Base-by-base conservation (phyloP, 2,888 invertebrate species). In the Coenonympha arcania region DNA sequence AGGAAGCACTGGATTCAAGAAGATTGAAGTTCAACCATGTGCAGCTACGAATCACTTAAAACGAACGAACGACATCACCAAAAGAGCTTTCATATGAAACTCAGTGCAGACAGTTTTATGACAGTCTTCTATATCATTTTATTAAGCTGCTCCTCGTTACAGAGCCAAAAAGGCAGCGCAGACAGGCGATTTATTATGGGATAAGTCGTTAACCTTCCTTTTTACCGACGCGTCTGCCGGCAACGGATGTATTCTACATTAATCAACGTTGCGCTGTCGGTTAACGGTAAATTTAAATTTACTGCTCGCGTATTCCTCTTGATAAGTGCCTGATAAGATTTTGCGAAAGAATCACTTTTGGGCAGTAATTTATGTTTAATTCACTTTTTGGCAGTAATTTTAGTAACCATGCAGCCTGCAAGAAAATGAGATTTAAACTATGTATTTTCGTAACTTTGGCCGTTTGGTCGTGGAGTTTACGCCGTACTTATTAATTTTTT, bases 191-290 rank as follows among this genome's bases (percentile, higher is more conserved):
- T 41, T 45, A 49, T 53, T 49, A 49, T 46, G 45, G 45, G 46
- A 49, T 49, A 42, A 49, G 41, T 53, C 53, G 53, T 53, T 53
- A 46, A 49, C 53, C 49, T 49, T 53, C 46, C 53, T 53, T 53
- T 53, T 53, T 49, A 46, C 45, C 30, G 45, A 42, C 40, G 41
- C 39, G 49, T 49, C 45, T 49, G 49, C 46, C 45, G 33, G 49
- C 52, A 30, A 15, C 45, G 49, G 53, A 53, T 53, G 53, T 49
- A 49, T 53, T 41, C 41, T 11, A 49, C 53, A 53, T 53, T 53
- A 53, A 53, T 53, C 53, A 49, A 49, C 48, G 37, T 46, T 49
- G 16, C 24, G 19, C 33, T 46, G 43, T 15, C 33, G 31, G 24
- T 49, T 46, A 39, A 43, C 30, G n/a, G 16, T 30, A 33, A 42